A percentile compares a stretch with the other conserved stretches of the same genome.
These are phyloP conservation scores for Callyntrura sp. DNA, from an alignment of 2,888 invertebrate species.

Conservation along the genomic window DNA sequence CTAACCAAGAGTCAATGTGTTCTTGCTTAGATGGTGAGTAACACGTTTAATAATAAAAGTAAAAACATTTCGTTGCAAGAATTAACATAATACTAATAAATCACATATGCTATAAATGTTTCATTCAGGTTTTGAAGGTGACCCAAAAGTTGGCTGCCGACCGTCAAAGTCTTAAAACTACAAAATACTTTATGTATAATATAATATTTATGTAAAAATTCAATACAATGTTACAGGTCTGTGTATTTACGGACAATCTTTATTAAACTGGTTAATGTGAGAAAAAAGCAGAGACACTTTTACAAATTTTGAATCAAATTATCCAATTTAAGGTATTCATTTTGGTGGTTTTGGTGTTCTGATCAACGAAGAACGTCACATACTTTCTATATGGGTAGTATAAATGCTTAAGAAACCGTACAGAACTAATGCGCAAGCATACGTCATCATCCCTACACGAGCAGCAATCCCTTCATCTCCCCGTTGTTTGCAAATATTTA, in stretches of 20 bases:
- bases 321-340: not conserved
- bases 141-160: conserved; percentile 74
- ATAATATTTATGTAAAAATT: not conserved
- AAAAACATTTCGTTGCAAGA: no score
- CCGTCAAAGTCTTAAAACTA: conserved; percentile 19
- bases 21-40: conserved; percentile 70
- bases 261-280: not conserved
- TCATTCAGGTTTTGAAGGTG: conserved; percentile 76
- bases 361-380: not conserved
- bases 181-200: not conserved
- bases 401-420: not conserved
- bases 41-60: not conserved
- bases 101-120: conserved; percentile 21
- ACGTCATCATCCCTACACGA: not conserved
- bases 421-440: not conserved
- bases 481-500: not conserved
- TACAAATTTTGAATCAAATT: not conserved
- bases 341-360: not conserved
- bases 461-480: not conserved
- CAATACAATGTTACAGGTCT: not conserved
- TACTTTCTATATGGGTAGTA: not conserved
- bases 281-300: not conserved
- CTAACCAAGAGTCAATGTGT: conserved; percentile 74
- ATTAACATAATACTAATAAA: no score
- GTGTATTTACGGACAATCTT: not conserved